Base-by-base conservation (phyloP, 2,888 invertebrate species). In the Micoletzkya japonica region DNA sequence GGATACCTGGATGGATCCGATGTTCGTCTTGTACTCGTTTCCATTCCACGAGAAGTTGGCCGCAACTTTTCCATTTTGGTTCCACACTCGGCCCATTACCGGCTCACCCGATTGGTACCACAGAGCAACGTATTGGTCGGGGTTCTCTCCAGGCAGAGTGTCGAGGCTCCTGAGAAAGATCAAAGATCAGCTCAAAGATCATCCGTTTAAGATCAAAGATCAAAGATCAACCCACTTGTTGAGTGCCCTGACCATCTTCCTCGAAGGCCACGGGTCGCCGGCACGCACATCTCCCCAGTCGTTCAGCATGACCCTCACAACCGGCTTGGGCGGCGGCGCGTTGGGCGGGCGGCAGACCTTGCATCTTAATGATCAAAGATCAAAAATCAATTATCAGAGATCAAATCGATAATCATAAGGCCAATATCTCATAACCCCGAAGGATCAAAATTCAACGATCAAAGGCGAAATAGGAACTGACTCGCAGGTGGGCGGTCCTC, bases 41-140 rank as follows among this genome's bases (percentile, higher is more conserved):
- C 76, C 76, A 68, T 72, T 73, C 81, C 81, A 81, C 32, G 75
- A 74, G 76, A 82, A 82, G 72, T 74, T 75, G 72, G 81, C 82
- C 2, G 82, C 82, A 34, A 82, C 73, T 73, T 80, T 81, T 69
- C 82, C 82, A 14, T 71, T 70, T 70, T 82, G 81, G 73, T 81
- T 81, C 81, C 81, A 82, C 63, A 81, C 74, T 36, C 82, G 78
- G 26, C 82, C 82, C 82, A 82, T 82, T 66, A 82, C 81, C 14
- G 82, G 82, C 69, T 82, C 78, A 66, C 82, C 75, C 72, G 58
- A 26, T 66, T 71, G 69, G 73, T 83, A 83, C 82, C 82, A 83
- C 44, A 83, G 77, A 7, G 82, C 82, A 14, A 83, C 81, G 71
- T 77, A 83, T 70, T 83, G 82, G 44, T 82, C 82, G 50, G 82